Evolutionary conservation across 2,797 vertebrate species (phyloP).

Genomic region (Euphonia xanthogaster): DNA sequence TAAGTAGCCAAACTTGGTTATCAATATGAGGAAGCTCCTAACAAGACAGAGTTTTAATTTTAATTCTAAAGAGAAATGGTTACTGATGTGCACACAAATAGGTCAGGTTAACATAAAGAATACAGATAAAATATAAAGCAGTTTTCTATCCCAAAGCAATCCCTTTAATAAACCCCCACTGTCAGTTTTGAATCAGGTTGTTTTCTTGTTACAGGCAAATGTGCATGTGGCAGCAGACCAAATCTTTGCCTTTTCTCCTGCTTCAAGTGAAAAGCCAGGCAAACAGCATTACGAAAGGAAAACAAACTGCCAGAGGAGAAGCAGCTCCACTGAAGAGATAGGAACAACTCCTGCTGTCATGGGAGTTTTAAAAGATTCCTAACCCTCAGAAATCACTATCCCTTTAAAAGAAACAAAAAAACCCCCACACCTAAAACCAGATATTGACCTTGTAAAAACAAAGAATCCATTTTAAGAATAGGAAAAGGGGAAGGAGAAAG

Average conservation of each 20-base stretch:
- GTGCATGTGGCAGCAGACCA: background rate
- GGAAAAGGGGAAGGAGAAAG: background rate
- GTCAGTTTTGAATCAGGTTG: background rate
- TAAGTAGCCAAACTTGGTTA: background rate
- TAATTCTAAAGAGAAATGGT: background rate
- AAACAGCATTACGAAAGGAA: background rate
- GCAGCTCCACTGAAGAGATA: background rate
- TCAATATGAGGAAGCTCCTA: conserved; percentile 11
- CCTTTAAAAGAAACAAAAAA: background rate
- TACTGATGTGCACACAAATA: background rate
- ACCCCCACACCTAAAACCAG: background rate
- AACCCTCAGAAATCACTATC: background rate
- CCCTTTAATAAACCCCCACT: background rate
- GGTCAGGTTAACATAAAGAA: background rate
- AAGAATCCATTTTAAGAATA: background rate
- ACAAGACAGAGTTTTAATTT: background rate
- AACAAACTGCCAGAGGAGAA: background rate
- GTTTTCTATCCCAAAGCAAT: background rate
- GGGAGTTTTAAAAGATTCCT: background rate
- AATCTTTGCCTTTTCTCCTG: background rate
- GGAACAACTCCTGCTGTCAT: background rate
- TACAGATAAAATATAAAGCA: background rate
- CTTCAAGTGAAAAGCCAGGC: background rate
- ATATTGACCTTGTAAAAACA: background rate
- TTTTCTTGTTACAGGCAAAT: background rate